Evolutionary conservation across 2,797 vertebrate genomes (phyloP).

Genomic region (Melanotaenia parkinsoni): DNA sequence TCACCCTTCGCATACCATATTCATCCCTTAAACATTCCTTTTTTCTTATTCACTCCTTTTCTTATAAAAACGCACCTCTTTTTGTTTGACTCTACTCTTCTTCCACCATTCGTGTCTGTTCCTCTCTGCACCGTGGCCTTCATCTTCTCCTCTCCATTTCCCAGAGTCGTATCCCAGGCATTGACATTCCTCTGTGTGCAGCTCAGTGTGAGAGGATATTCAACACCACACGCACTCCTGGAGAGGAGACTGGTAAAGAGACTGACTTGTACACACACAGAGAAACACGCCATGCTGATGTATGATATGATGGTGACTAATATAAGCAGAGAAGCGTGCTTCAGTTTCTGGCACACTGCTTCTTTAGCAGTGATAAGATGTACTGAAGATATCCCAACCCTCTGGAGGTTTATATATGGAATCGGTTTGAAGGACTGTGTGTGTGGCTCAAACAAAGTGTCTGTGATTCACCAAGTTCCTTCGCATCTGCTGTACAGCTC

Average conservation of each 20-base stretch:
- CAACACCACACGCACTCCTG: slow-evolving; percentile 89
- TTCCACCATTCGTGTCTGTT: slow-evolving; percentile 23
- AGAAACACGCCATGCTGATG: slow-evolving; percentile 13
- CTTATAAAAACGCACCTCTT: not conserved
- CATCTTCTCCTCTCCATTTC: slow-evolving; percentile 54
- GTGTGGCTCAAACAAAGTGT: slow-evolving; percentile 12
- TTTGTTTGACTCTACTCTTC: slow-evolving; percentile 25
- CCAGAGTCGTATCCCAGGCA: slow-evolving; percentile 85
- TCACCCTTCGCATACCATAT: slow-evolving; percentile 54
- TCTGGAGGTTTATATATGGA: slow-evolving; percentile 26
- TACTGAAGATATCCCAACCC: slow-evolving; percentile 31
- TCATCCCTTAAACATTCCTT: slow-evolving; percentile 42
- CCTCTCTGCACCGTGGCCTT: slow-evolving; percentile 24
- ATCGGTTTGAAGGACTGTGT: slow-evolving; percentile 20
- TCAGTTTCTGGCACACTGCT: not conserved
- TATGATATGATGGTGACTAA: slow-evolving; percentile 10
- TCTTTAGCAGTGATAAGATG: slow-evolving; percentile 33
- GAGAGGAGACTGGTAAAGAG: slow-evolving; percentile 87
- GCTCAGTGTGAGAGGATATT: slow-evolving; percentile 92
- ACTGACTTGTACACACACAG: slow-evolving; percentile 55
- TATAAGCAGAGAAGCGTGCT: not conserved
- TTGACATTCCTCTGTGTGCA: slow-evolving; percentile 88
- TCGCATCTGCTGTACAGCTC: slow-evolving; percentile 41
- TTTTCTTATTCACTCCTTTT: slow-evolving; percentile 14
- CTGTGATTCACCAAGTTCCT: slow-evolving; percentile 52